Percentiles rank a stretch among this genome's conserved stretches.
Conservation (phyloP, 2,113 vertebrate genomes). For the Rallus limicola region DNA sequence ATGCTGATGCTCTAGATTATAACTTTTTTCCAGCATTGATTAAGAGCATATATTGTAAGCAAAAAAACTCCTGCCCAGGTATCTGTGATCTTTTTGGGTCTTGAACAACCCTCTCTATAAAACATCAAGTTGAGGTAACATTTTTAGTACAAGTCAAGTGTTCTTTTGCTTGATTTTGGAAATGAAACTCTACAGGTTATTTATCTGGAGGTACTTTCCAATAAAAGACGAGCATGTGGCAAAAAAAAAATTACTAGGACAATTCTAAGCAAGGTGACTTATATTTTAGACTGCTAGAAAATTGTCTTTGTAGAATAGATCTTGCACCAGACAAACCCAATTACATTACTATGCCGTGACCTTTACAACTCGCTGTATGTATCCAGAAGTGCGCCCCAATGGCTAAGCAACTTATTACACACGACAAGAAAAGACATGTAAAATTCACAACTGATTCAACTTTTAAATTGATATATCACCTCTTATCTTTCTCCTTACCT, state of each 20-base stretch:
- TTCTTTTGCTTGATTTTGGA: neutral
- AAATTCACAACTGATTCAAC: neutral
- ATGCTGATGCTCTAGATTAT: neutral
- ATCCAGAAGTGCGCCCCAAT: neutral
- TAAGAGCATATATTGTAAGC: neutral
- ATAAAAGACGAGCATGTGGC: neutral
- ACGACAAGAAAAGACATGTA: neutral
- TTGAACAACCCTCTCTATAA: neutral
- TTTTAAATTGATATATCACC: neutral
- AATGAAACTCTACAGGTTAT: neutral
- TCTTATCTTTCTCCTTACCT: constrained; percentile 9
- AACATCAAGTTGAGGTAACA: neutral
- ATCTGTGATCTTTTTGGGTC: neutral
- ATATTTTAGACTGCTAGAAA: neutral
- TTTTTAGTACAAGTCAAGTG: neutral
- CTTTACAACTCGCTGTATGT: neutral
- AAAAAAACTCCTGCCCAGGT: neutral
- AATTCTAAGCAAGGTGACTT: neutral
- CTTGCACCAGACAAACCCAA: neutral
- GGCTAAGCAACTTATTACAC: neutral
- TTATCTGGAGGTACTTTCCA: neutral
- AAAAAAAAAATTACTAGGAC: neutral
- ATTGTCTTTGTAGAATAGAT: neutral
- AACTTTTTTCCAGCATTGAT: no score
- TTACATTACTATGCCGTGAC: neutral